Percentiles rank a stretch among this genome's conserved stretches.
These are phyloP conservation scores for Aromia moschata DNA, from an alignment of 2,888 invertebrate species.

Conservation along the genomic window DNA sequence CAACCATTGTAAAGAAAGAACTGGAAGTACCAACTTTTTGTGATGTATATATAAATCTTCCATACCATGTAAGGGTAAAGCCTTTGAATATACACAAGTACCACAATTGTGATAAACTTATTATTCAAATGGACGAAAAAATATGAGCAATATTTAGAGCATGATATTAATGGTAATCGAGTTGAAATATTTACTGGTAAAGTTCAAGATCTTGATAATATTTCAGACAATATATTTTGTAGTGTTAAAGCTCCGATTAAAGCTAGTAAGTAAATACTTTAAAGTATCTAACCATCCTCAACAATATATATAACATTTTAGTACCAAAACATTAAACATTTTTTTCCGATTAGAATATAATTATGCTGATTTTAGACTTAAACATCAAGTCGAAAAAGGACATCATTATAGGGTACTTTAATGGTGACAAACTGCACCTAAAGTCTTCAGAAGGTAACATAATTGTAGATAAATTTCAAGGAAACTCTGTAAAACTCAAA, in stretches of 20 bases:
- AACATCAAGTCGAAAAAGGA: slow-evolving; percentile 46
- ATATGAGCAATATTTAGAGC: slow-evolving; percentile 38
- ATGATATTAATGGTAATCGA: slow-evolving; percentile 45
- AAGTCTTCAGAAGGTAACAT: slow-evolving; percentile 49
- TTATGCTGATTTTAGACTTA: too few species aligned
- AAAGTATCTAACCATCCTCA: too few species aligned
- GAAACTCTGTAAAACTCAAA: slow-evolving; percentile 47
- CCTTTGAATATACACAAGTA: slow-evolving; percentile 56
- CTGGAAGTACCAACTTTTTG: slow-evolving; percentile 52
- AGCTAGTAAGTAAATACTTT: slow-evolving; percentile 52
- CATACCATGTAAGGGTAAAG: slow-evolving; percentile 51
- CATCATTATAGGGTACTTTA: slow-evolving; percentile 46
- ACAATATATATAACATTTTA: too few species aligned
- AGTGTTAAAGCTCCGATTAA: slow-evolving; percentile 56
- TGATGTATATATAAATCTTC: slow-evolving; percentile 52
- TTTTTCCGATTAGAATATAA: too few species aligned
- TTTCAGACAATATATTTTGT: slow-evolving; percentile 41
- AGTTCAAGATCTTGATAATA: slow-evolving; percentile 24
- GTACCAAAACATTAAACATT: too few species aligned
- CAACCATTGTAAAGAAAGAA: slow-evolving; percentile 39
- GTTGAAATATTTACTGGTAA: slow-evolving; percentile 36
- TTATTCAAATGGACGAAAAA: slow-evolving; percentile 44
- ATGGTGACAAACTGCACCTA: slow-evolving; percentile 47
- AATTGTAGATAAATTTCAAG: slow-evolving; percentile 53
- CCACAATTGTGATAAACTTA: slow-evolving; percentile 52